Base-by-base conservation (phyloP, 2,113 vertebrate genomes). In the Tauraco erythrolophus region DNA sequence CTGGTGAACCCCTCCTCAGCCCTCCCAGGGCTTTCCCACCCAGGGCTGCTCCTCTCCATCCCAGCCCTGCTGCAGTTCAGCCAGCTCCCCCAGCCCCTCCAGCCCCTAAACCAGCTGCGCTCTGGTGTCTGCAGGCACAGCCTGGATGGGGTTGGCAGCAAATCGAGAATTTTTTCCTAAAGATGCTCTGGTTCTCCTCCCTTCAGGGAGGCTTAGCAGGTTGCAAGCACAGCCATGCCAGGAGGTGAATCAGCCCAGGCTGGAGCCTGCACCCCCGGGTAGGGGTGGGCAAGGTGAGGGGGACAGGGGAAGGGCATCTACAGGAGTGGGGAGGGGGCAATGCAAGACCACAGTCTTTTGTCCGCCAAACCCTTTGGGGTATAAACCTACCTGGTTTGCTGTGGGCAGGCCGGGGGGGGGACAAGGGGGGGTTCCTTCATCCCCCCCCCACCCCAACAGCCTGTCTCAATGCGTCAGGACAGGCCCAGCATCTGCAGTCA, bases 241-340 rank as follows among this genome's bases (percentile, higher is more conserved):
- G 57, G 23, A 91, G 51, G 78, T 82, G 81, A 95, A 87, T 89
- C 77, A 91, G 84, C 89, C 72, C 72, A 84, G 72, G 21, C 68
- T 53, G 33, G 62, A 91, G 45, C 50, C 80, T 33, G 39, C 45
- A 53, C 4, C 16, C 43, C 14, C 1, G 0, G 18, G 5, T 1
- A 22, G 13, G 21, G 18, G 10, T 3, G 54, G 33, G 25, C 17
- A 37, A 16, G 5, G 7, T 9, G 43, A 6, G 31, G 30, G 24
- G 10, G 4, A 66, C 13, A 28, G 45, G 17, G 16, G 1, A 9
- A 11, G 11, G 41, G 4, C 21, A n/a, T 8, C 5, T 16, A 1
- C 2, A 9, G 58, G 50, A 77, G 41, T 21, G 41, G 22, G 30
- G 60, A 68, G 25, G 18, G 31, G 25, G 14, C 27, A 66, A 27